Evolutionary conservation across 1,140 invertebrate species (phyloP).

Genomic region (Cyclargus thomasi): DNA sequence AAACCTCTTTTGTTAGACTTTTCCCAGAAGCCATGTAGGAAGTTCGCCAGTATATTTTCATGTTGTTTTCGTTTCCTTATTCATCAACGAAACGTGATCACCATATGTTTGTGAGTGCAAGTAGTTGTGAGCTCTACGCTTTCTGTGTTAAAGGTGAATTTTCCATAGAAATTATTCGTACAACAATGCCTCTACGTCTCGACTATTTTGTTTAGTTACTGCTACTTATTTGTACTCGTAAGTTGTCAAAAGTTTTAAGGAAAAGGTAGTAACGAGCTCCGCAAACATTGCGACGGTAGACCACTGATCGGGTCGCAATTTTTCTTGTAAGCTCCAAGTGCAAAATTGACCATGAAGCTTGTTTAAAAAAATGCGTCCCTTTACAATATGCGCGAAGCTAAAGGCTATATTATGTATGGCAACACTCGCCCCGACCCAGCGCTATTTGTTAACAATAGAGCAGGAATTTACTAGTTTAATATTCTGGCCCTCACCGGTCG

Average conservation of each 20-base stretch:
- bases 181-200: not conserved
- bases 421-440: not conserved
- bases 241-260: not conserved
- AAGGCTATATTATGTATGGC: no score
- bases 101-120: slow-evolving; percentile 16
- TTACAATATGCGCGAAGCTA: no score
- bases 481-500: not conserved
- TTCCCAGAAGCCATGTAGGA: slow-evolving; percentile 15
- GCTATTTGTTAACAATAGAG: not conserved
- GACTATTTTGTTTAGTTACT: not conserved
- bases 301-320: no score
- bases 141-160: not conserved
- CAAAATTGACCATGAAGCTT: no score
- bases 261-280: not conserved
- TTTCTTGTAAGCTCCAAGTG: no score
- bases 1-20: slow-evolving; percentile 4
- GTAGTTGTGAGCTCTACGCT: not conserved
- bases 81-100: slow-evolving; percentile 20
- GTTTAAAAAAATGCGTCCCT: no score
- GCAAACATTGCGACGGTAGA: no score
- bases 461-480: not conserved
- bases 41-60: slow-evolving; percentile 17
- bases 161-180: not conserved
- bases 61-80: slow-evolving; percentile 18
- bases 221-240: not conserved